Percentiles rank a stretch among this genome's conserved stretches.
Evolutionary conservation across 2,797 vertebrate species (phyloP).

Genomic region (Podarcis siculus): DNA sequence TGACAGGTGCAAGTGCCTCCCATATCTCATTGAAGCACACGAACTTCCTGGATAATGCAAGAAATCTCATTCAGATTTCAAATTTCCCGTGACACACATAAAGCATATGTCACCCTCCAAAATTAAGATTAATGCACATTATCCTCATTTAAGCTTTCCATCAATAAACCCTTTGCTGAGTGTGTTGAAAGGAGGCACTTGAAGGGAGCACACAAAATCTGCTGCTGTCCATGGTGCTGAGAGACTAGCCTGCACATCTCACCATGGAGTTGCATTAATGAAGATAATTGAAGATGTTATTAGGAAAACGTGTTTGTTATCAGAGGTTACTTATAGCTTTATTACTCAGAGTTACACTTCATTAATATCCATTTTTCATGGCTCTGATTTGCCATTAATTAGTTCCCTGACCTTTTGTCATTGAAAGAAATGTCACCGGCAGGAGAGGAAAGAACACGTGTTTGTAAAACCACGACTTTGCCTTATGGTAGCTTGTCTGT

Average conservation of each 20-base stretch:
- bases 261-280: conserved; percentile 66
- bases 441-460: conserved; percentile 50
- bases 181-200: conserved; percentile 26
- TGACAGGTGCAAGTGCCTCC: conserved; percentile 28
- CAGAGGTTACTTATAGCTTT: conserved; percentile 79
- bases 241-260: conserved; percentile 40
- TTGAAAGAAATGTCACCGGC: conserved; percentile 82
- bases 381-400: conserved; percentile 64
- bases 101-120: conserved; percentile 37
- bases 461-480: conserved; percentile 47
- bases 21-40: conserved; percentile 20
- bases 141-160: conserved; percentile 52
- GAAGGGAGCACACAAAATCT: not conserved
- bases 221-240: conserved; percentile 58
- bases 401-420: conserved; percentile 81
- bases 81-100: conserved; percentile 33
- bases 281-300: conserved; percentile 86
- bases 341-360: conserved; percentile 85
- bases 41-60: conserved; percentile 22
- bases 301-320: conserved; percentile 88
- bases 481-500: not conserved
- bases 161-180: conserved; percentile 36
- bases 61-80: conserved; percentile 51
- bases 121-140: conserved; percentile 70
- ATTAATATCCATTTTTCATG: conserved; percentile 86